Base-by-base conservation (phyloP, 2,888 invertebrate genomes). In the Drosophila birchii region DNA sequence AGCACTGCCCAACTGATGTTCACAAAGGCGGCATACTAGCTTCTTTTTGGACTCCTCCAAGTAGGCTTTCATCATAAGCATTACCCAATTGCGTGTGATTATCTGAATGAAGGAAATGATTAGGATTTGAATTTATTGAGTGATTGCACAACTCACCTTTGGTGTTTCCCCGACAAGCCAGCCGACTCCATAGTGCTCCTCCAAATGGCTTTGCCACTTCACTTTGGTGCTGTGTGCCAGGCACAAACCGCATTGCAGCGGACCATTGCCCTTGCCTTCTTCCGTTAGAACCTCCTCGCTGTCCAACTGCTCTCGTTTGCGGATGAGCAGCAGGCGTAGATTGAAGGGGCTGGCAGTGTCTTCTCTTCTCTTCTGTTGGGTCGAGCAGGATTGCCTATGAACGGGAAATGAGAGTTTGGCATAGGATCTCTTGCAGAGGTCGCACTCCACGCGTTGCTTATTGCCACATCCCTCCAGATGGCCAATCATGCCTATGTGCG, bases 141-240 rank as follows among this genome's bases (percentile, higher is more conserved):
- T 14, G 14, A 18, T 7, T 9, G 6, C 8, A 36, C 8, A 78
- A n/a, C 90, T 73, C 68, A 90, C 91, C 73, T 81, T 45, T 18
- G 86, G 73, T 4, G 72, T 43, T 16, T 89, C 71, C 0, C 87
- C 90, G 6, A 78, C 67, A 16, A 69, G 57, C 92, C 92, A 92
- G 6, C 92, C 92, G 9, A 93, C 61, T 32, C 92, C 93, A 64
- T 92, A 92, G 75, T 92, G 92, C 41, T 78, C 74, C 6, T 76
- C 64, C 16, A 90, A 29, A 68, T 92, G 92, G 1, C 51, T n/a
- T 3, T 56, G 45, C 91, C 91, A 92, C 6, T 71, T 59, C 0
- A 51, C 43, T 16, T 75, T 63, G 0, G 47, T 41, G 11, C 84
- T 73, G n/a, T 79, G 79, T 4, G 61, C 76, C 32, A 91, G 80